Evolutionary conservation across 1,140 invertebrate species (phyloP).

Genomic region (Drosophila sp.): DNA sequence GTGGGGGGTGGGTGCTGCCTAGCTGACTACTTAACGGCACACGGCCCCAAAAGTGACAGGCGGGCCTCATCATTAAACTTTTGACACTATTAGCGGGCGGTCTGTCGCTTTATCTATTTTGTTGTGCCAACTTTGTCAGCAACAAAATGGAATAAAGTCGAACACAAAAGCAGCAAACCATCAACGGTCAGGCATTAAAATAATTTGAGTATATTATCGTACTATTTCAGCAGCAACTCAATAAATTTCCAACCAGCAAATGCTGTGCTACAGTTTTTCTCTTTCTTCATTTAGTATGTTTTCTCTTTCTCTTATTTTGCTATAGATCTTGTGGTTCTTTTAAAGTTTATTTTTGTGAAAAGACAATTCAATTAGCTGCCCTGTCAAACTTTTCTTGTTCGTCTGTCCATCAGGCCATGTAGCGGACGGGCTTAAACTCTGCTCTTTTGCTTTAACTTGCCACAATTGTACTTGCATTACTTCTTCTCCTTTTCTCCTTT

Average conservation of each 20-base stretch:
- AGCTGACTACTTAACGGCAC: constrained; percentile 67
- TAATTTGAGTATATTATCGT: constrained; percentile 67
- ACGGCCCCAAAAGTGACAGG: constrained; percentile 70
- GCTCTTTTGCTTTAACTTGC: constrained; percentile 19
- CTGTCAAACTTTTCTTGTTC: constrained; percentile 62
- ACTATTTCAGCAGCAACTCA: constrained; percentile 30
- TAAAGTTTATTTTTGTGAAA: constrained; percentile 34
- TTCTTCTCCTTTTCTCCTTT: constrained; percentile 43
- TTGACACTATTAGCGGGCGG: constrained; percentile 75
- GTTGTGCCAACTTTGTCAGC: constrained; percentile 43
- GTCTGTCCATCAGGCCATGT: constrained; percentile 51
- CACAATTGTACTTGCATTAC: constrained; percentile 20
- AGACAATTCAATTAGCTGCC: constrained; percentile 79
- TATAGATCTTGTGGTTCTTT: constrained; percentile 42
- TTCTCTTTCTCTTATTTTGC: constrained; percentile 13
- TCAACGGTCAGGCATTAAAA: constrained; percentile 60
- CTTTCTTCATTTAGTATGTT: constrained; percentile 28
- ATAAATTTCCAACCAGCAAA: constrained; percentile 6
- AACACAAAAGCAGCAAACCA: constrained; percentile 1
- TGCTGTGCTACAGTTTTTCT: background rate
- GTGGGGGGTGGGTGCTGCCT: constrained; percentile 18
- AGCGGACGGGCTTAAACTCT: constrained; percentile 22
- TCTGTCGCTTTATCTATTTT: constrained; percentile 10
- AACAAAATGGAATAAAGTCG: constrained; percentile 21
- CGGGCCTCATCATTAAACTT: constrained; percentile 78